Evolutionary conservation across 2,888 invertebrate species (phyloP).

Genomic region (Hemicrepidius hirtus): DNA sequence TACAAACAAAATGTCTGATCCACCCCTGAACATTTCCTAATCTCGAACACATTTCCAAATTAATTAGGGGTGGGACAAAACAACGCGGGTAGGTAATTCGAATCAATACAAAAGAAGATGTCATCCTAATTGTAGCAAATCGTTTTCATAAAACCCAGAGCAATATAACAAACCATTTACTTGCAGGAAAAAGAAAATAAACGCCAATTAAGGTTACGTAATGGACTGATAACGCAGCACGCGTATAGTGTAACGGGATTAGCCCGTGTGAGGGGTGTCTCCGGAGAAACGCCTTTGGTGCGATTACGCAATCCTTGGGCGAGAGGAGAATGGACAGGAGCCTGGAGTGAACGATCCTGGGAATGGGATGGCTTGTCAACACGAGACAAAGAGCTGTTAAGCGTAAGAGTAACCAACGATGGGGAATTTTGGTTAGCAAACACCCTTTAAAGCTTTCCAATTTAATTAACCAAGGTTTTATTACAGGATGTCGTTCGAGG

Average conservation of each 20-base stretch:
- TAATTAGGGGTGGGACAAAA: not conserved
- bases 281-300: constrained; percentile 77
- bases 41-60: not conserved
- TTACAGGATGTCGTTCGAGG: constrained; percentile 81
- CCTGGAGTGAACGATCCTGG: constrained; percentile 82
- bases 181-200: constrained; percentile 73
- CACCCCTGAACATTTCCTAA: not conserved
- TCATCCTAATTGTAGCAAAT: not conserved
- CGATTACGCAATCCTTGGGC: constrained; percentile 81
- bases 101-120: not conserved
- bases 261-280: constrained; percentile 78
- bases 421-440: constrained; percentile 79
- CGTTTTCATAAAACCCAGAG: not conserved
- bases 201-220: constrained; percentile 75
- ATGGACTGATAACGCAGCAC: constrained; percentile 80
- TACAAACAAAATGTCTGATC: no score
- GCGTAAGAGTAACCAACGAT: constrained; percentile 78
- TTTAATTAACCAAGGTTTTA: not conserved
- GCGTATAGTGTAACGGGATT: constrained; percentile 84
- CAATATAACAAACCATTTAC: not conserved
- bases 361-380: constrained; percentile 81
- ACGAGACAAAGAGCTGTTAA: constrained; percentile 78
- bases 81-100: not conserved
- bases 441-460: not conserved
- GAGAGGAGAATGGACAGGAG: constrained; percentile 81